These are phyloP conservation scores for Sternotherus odoratus DNA, from an alignment of 2,797 vertebrate species.

Conservation along the genomic window DNA sequence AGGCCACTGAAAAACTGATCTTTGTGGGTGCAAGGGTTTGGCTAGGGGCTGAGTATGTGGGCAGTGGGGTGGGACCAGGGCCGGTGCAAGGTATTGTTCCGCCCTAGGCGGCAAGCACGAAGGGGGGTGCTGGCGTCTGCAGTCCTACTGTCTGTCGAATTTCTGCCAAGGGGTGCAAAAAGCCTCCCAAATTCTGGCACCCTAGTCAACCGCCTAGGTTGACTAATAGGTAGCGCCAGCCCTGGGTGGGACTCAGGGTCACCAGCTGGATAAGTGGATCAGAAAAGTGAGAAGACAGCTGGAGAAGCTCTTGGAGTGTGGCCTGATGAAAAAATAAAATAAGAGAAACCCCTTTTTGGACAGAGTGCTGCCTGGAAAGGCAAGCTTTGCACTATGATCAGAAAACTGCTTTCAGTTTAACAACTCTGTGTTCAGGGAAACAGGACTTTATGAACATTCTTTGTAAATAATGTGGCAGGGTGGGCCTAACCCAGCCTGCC, in stretches of 20 bases:
- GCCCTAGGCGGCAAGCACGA: too few relatives aligned
- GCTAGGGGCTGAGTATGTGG: background rate
- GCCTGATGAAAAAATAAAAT: background rate
- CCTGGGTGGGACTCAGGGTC: background rate
- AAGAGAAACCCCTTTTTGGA: background rate
- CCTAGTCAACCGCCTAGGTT: too few relatives aligned
- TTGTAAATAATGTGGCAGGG: too few relatives aligned
- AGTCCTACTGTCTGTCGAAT: too few relatives aligned
- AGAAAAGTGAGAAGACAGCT: background rate
- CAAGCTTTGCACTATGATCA: background rate
- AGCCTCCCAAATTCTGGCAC: too few relatives aligned
- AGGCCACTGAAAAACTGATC: background rate
- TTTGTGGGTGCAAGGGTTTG: background rate
- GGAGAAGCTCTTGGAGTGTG: background rate
- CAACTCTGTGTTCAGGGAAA: background rate
- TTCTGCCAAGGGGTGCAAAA: too few relatives aligned
- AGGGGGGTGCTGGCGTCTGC: too few relatives aligned
- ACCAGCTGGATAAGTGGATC: background rate
- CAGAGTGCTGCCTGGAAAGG: background rate
- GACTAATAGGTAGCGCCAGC: too few relatives aligned
- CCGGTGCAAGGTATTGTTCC: too few relatives aligned
- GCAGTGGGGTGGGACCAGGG: fast-evolving
- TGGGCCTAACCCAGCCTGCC: too few relatives aligned
- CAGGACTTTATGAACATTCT: background rate
- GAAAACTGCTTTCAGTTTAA: background rate